Evolutionary conservation across 2,113 vertebrate species (phyloP).

Genomic region (Empidonax alnorum): DNA sequence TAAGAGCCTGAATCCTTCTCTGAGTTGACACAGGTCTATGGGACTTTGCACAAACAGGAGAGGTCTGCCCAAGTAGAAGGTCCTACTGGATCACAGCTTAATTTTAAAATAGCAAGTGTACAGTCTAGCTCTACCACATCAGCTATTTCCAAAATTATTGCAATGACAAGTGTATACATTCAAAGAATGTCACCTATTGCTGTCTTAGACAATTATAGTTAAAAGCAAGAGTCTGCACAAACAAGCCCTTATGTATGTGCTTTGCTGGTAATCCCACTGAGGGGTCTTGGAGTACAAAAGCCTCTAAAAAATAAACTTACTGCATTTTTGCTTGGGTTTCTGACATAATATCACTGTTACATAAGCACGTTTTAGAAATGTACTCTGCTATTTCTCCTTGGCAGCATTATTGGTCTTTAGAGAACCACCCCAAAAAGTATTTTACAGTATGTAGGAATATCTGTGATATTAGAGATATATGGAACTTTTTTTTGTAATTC

Average conservation of each 20-base stretch:
- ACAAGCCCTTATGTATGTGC: background rate
- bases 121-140: background rate
- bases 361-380: background rate
- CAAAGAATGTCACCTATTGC: background rate
- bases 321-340: background rate
- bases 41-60: background rate
- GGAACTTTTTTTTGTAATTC: background rate
- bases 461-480: background rate
- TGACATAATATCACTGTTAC: background rate
- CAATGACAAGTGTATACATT: background rate
- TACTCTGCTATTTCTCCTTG: background rate
- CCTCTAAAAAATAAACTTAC: background rate
- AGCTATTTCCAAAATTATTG: background rate
- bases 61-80: background rate
- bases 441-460: background rate
- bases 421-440: background rate
- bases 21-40: background rate
- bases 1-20: background rate
- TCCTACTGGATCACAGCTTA: background rate
- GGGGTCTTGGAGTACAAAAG: background rate
- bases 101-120: background rate
- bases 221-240: background rate
- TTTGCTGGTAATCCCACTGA: background rate
- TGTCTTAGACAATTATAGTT: background rate
- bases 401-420: background rate